A percentile compares a stretch with the other conserved stretches of the same genome.
phyloP scores from a whole-genome alignment of 2,113 vertebrate species.

The Coryphaenoides rupestris region DNA sequence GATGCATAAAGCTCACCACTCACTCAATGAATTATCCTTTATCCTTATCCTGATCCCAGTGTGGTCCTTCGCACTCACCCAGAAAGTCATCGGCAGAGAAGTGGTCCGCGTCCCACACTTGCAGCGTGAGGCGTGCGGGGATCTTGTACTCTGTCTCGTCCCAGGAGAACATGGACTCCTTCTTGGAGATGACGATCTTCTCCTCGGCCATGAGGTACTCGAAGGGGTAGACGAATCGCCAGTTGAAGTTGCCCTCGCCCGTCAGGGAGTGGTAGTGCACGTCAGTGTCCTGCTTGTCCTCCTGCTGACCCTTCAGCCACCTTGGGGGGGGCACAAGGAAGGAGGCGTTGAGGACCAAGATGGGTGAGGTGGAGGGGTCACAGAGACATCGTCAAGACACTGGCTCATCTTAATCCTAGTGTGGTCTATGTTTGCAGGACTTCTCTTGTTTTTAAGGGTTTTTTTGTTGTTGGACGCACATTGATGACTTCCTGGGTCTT shows the following conservation, averaged over 20 bases:
- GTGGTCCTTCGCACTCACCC: slow-evolving; percentile 66
- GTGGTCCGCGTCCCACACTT: slow-evolving; percentile 98
- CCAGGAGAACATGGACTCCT: slow-evolving; percentile 99
- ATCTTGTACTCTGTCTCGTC: slow-evolving; percentile 99
- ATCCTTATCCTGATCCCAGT: too few relatives aligned
- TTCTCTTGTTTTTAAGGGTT: too few relatives aligned
- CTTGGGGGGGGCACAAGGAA: slow-evolving; percentile 58
- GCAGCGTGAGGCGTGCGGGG: slow-evolving; percentile 90
- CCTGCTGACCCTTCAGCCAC: slow-evolving; percentile 97
- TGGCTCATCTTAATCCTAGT: too few relatives aligned
- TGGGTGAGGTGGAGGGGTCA: background rate
- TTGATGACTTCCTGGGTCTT: too few relatives aligned
- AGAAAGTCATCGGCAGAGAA: slow-evolving; percentile 97
- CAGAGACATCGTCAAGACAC: background rate
- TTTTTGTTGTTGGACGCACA: too few relatives aligned
- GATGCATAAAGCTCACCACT: too few relatives aligned
- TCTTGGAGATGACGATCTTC: slow-evolving; percentile 96
- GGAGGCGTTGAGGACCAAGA: slow-evolving; percentile 4
- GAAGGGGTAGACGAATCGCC: slow-evolving; percentile 94
- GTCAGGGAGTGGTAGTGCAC: slow-evolving; percentile 98
- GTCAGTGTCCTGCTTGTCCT: slow-evolving; percentile 97
- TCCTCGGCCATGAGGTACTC: slow-evolving; percentile 97
- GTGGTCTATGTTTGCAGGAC: too few relatives aligned
- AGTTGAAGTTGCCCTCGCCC: slow-evolving; percentile 97
- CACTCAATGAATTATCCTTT: too few relatives aligned